phyloP scores from a whole-genome alignment of 2,797 vertebrate genomes.

The Hyperoplus immaculatus region DNA sequence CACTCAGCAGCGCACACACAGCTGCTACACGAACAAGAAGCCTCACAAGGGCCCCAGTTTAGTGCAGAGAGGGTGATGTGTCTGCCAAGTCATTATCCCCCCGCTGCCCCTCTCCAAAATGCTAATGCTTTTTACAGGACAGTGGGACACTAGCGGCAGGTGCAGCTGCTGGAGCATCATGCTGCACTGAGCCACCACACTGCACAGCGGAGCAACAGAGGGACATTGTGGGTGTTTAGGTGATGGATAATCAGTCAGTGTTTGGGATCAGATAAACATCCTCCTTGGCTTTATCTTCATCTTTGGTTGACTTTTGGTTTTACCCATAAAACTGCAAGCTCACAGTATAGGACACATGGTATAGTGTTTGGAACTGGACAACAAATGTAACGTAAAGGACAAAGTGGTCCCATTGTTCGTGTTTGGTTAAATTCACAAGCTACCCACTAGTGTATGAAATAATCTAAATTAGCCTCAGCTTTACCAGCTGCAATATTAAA shows the following conservation, averaged over 20 bases:
- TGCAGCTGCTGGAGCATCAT: slow-evolving; percentile 70
- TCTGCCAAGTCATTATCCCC: slow-evolving; percentile 57
- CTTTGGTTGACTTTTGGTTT: background rate
- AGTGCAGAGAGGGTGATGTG: slow-evolving; percentile 40
- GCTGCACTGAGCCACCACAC: slow-evolving; percentile 38
- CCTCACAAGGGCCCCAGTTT: slow-evolving; percentile 57
- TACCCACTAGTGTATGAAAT: no score
- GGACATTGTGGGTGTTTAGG: slow-evolving; percentile 57
- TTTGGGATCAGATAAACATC: slow-evolving; percentile 47
- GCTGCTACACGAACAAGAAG: slow-evolving; percentile 66
- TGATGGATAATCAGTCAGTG: slow-evolving; percentile 48
- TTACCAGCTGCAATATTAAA: no score
- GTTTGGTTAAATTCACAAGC: slow-evolving; percentile 7
- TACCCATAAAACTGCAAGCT: slow-evolving; percentile 3
- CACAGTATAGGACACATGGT: background rate
- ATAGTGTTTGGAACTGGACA: background rate
- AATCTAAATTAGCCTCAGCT: no score
- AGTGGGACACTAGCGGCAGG: slow-evolving; percentile 68
- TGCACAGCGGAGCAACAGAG: slow-evolving; percentile 45
- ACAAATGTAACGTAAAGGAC: background rate
- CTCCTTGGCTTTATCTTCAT: slow-evolving; percentile 8
- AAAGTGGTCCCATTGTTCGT: background rate
- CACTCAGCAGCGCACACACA: slow-evolving; percentile 52
- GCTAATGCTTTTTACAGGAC: slow-evolving; percentile 76
- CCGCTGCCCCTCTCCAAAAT: slow-evolving; percentile 61